Conservation (phyloP, 2,797 vertebrate genomes). For the Gymnocypris eckloni region DNA sequence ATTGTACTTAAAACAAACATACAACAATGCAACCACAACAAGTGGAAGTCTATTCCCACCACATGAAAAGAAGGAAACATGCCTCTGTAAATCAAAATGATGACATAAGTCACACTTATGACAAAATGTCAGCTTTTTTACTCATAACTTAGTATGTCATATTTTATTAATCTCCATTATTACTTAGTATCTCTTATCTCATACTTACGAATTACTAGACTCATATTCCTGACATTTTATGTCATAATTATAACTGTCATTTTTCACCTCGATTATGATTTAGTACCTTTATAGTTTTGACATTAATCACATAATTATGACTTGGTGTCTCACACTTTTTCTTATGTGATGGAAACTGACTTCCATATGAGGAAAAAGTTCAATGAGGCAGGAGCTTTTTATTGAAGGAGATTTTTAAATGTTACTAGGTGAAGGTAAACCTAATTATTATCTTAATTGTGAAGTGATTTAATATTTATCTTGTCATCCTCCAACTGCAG, state of each 20-base stretch:
- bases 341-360: background rate
- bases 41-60: background rate
- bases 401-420: background rate
- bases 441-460: background rate
- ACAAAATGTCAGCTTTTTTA: background rate
- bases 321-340: background rate
- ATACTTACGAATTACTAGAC: background rate
- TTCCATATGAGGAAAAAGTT: background rate
- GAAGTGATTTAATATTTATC: background rate
- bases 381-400: background rate
- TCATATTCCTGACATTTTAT: background rate
- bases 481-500: conserved; percentile 69
- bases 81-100: background rate
- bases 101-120: background rate
- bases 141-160: background rate
- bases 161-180: background rate
- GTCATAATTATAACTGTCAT: background rate
- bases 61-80: background rate
- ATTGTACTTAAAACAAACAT: background rate
- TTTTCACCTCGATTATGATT: background rate
- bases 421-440: background rate
- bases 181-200: background rate
- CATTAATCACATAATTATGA: background rate
- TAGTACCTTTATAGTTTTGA: background rate
- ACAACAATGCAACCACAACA: background rate